Evolutionary conservation across 1,140 invertebrate species (phyloP).

Genomic region (Nebria ingens): DNA sequence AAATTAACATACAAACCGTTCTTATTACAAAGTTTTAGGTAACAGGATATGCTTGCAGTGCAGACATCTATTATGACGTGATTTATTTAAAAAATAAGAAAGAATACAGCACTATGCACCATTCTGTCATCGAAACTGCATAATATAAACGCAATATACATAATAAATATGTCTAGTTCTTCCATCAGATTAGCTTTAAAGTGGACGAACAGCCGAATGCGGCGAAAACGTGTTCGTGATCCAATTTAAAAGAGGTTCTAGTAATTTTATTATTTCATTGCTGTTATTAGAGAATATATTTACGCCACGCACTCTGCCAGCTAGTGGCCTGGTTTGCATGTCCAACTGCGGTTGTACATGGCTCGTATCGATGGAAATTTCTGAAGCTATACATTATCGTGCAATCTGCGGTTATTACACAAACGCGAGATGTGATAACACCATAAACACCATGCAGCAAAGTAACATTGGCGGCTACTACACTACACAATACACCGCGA

Average conservation of each 20-base stretch:
- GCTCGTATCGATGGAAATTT: conserved; percentile 11
- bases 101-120: too few relatives aligned
- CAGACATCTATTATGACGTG: too few relatives aligned
- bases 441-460: conserved; percentile 10
- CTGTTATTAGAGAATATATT: conserved; percentile 5
- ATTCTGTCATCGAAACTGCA: too few relatives aligned
- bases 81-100: too few relatives aligned
- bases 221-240: conserved; percentile 18
- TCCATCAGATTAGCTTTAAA: not conserved
- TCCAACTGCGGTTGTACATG: conserved; percentile 10
- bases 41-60: too few relatives aligned
- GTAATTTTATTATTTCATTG: conserved; percentile 19
- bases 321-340: conserved; percentile 16
- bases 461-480: not conserved
- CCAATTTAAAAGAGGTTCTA: conserved; percentile 17
- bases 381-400: conserved; percentile 15
- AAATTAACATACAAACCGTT: too few relatives aligned
- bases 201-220: not conserved
- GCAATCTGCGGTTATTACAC: conserved; percentile 19
- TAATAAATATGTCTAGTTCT: not conserved
- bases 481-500: not conserved
- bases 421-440: conserved; percentile 18
- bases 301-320: conserved; percentile 5
- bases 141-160: too few relatives aligned
- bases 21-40: too few relatives aligned